Conservation (phyloP, 2,797 vertebrate genomes). For the Oophaga sylvatica region DNA sequence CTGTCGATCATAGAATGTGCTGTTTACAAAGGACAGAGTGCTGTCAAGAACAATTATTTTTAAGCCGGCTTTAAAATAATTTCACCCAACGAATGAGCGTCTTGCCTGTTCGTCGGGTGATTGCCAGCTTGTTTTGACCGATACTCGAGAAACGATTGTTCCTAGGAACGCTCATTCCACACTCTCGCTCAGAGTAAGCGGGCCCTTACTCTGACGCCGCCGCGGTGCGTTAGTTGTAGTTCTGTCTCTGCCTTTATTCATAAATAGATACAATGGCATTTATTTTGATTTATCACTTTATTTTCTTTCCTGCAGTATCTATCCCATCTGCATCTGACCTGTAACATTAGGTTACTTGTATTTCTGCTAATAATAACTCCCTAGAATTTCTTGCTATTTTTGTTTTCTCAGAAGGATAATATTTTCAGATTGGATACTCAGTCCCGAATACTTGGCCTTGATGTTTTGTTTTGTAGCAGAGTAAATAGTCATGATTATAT, state of each 20-base stretch:
- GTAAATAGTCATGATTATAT: constrained; percentile 16
- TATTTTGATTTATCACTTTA: background rate
- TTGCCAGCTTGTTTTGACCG: too few species aligned
- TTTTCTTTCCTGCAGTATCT: constrained; percentile 15
- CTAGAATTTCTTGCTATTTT: constrained; percentile 19
- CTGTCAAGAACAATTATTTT: too few species aligned
- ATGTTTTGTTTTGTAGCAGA: constrained; percentile 3
- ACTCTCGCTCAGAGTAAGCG: too few species aligned
- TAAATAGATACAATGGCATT: background rate
- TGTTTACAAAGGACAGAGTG: too few species aligned
- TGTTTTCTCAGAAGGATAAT: constrained; percentile 29
- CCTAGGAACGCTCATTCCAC: too few species aligned
- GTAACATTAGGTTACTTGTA: constrained; percentile 24
- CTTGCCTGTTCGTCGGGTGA: too few species aligned
- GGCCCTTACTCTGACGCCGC: background rate
- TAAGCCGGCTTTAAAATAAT: too few species aligned
- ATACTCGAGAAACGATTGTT: too few species aligned
- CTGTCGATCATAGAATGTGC: too few species aligned
- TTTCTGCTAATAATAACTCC: constrained; percentile 3
- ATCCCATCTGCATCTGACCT: constrained; percentile 10
- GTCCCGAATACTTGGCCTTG: background rate
- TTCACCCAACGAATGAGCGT: too few species aligned
- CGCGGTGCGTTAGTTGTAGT: background rate
- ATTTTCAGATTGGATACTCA: constrained; percentile 12
- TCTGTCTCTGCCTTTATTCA: background rate